A percentile compares a stretch with the other conserved stretches of the same genome.
phyloP scores from a whole-genome alignment of 30 jellyfish, hydroid and myxozoan genomes.

The Pelagia noctiluca region DNA sequence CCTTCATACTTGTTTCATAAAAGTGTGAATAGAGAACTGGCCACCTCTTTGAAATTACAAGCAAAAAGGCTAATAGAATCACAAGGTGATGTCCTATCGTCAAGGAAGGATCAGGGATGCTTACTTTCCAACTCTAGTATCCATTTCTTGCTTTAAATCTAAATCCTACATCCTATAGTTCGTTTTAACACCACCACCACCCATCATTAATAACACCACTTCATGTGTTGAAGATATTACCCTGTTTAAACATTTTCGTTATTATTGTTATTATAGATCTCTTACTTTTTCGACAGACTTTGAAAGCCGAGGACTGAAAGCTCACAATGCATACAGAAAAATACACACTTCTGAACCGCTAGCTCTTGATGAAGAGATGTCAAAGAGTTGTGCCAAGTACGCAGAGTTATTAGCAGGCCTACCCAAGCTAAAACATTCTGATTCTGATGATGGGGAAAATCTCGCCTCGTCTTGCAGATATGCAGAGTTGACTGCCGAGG shows the following conservation, averaged over 20 bases:
- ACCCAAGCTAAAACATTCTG: slow-evolving; percentile 44
- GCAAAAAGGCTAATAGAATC: too few species aligned
- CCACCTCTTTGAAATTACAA: too few species aligned
- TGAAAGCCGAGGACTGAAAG: slow-evolving; percentile 50
- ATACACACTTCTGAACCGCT: slow-evolving; percentile 53
- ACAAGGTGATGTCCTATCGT: too few species aligned
- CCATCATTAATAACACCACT: background rate
- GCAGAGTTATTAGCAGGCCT: slow-evolving; percentile 52
- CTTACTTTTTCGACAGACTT: background rate
- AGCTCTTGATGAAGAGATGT: slow-evolving; percentile 35
- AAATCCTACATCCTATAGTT: too few species aligned
- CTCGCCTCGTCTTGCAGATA: slow-evolving; percentile 60
- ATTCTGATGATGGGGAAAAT: slow-evolving; percentile 69
- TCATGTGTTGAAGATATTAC: background rate
- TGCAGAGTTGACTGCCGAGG: slow-evolving; percentile 49
- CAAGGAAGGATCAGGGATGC: background rate
- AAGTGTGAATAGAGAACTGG: too few species aligned
- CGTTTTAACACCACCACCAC: too few species aligned
- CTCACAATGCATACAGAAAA: slow-evolving; percentile 66
- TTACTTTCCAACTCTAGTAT: background rate
- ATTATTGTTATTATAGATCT: background rate
- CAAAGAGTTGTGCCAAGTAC: slow-evolving; percentile 52
- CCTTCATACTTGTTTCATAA: too few species aligned
- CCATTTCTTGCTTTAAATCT: background rate
- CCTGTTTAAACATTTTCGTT: too few species aligned